A percentile compares a stretch with the other conserved stretches of the same genome.
Conservation (phyloP, 2,113 vertebrate species). For the Daubentonia madagascariensis region DNA sequence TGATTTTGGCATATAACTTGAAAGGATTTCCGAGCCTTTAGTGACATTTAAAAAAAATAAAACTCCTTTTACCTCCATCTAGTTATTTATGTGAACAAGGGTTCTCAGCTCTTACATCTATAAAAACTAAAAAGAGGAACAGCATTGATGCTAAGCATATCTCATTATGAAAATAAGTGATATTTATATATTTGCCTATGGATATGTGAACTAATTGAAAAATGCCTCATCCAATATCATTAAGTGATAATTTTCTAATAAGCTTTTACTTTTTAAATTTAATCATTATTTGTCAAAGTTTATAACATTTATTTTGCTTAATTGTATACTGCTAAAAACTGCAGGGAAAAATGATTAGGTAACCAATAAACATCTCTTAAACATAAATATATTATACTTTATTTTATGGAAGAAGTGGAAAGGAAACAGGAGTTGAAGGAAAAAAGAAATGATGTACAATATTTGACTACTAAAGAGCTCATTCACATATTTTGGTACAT, state of each 20-base stretch:
- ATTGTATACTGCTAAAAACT: background rate
- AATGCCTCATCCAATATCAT: background rate
- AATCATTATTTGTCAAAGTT: conserved; percentile 15
- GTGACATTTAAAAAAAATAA: background rate
- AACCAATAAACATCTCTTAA: background rate
- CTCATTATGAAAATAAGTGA: background rate
- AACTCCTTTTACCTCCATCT: background rate
- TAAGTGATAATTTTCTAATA: conserved; percentile 7
- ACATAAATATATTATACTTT: background rate
- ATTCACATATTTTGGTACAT: background rate
- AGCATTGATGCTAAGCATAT: background rate
- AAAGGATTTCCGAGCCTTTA: background rate
- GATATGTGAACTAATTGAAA: background rate
- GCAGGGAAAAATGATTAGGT: background rate
- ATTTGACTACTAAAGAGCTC: background rate
- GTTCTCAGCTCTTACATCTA: background rate
- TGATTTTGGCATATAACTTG: background rate
- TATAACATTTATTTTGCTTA: conserved; percentile 6
- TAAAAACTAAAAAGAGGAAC: background rate
- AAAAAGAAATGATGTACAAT: background rate
- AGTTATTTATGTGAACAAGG: background rate
- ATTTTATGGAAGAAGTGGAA: background rate
- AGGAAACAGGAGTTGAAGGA: background rate
- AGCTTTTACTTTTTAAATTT: background rate
- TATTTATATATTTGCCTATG: background rate